Evolutionary conservation across 1,140 invertebrate genomes (phyloP), one percentile per base, ranked within the genome.

Genomic region (Hypsibius dujardini): DNA sequence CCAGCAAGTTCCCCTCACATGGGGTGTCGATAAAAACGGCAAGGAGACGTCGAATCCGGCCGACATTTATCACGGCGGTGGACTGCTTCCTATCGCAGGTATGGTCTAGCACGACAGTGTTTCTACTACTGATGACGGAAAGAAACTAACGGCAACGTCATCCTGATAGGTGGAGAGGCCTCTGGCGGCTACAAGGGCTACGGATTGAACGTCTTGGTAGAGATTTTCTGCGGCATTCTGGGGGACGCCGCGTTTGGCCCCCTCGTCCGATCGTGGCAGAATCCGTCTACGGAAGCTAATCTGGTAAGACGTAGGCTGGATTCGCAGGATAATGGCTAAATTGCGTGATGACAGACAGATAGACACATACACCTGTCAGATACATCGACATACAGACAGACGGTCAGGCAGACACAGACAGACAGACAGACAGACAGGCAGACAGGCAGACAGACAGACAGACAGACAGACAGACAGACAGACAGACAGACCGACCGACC

Each of bases 101-200:
- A 15, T 15, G 62, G 3, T 67, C 12, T 67, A 40, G 28, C 28
- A 28, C 28, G n/a, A 12, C 7, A 12, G 7, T 56, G 50, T 56
- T 56, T 56, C 50, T 56, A n/a, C 7, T 12, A 56, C 7, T 56
- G 50, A 56, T 56, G n/a, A 12, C 50, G n/a, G 50, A 12, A n/a
- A n/a, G n/a, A 56, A 56, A 12, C 7, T 56, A 12, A 12, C n/a
- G 50, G 7, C 7, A 56, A 56, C 7, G n/a, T 56, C n/a, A 56
- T 56, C 7, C 50, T 56, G 50, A 42, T 45, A 67, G 62, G 62
- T 42, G 12, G 3, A 67, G 62, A 67, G 42, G 62, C 3, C 7
- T 15, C 70, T 80, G 79, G 79, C 15, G 90, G 91, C 1, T 95
- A 94, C 78, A 95, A 96, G 79, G 93, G 93, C 1, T 94, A 86